Percentiles rank a stretch among this genome's conserved stretches.
These are phyloP conservation scores for Blastomussa wellsi DNA, from an alignment of 92 coral and sea anemone species.

Conservation along the genomic window DNA sequence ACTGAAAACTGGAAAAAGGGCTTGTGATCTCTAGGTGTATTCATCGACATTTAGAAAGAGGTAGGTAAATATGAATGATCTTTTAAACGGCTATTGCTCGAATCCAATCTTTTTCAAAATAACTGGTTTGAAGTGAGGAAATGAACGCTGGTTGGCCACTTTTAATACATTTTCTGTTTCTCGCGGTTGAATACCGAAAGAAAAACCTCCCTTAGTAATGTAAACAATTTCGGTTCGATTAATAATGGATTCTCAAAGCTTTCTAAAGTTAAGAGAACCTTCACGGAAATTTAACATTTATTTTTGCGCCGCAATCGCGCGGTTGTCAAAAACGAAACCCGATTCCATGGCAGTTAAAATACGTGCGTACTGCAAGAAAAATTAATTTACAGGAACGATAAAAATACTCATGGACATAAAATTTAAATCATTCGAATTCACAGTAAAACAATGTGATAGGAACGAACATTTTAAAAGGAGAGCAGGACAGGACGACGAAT, in stretches of 20 bases:
- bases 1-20: neutral
- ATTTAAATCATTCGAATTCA: neutral
- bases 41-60: neutral
- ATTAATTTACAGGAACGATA: neutral
- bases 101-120: neutral
- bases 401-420: neutral
- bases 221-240: neutral
- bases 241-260: neutral
- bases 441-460: neutral
- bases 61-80: neutral
- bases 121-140: neutral
- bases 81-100: neutral
- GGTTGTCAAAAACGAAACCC: too few species aligned
- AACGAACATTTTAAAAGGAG: neutral
- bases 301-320: too few species aligned
- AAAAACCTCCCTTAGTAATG: neutral
- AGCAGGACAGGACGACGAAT: neutral
- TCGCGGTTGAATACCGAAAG: neutral
- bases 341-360: neutral
- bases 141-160: neutral
- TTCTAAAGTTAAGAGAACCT: neutral
- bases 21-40: neutral
- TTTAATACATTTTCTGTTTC: neutral
- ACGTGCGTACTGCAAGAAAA: neutral
- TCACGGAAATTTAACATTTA: too few species aligned